Evolutionary conservation across 1,140 invertebrate species (phyloP).

Genomic region (Orius insidiosus): DNA sequence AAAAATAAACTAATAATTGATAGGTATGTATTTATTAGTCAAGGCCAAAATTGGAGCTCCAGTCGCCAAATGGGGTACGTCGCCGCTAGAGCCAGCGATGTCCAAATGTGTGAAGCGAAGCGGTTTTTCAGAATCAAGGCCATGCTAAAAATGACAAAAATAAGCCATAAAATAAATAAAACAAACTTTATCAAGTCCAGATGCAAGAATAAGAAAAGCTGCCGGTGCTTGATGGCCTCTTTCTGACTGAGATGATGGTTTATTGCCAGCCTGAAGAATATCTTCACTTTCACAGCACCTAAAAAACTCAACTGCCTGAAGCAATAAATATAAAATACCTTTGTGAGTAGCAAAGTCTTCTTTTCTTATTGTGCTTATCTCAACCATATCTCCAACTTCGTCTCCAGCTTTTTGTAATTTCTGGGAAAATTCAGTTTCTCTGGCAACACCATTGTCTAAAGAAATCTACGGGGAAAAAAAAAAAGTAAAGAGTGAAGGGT

Average conservation of each 20-base stretch:
- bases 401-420: constrained; percentile 59
- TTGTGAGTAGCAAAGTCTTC: constrained; percentile 67
- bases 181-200: constrained; percentile 64
- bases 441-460: constrained; percentile 84
- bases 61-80: constrained; percentile 55
- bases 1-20: background rate
- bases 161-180: constrained; percentile 11
- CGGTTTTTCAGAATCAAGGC: constrained; percentile 42
- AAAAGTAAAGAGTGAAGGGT: too few relatives aligned
- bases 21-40: constrained; percentile 22
- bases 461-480: constrained; percentile 34
- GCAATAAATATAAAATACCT: constrained; percentile 24
- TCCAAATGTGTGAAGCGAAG: constrained; percentile 76
- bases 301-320: constrained; percentile 1
- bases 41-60: constrained; percentile 63
- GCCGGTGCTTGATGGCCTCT: constrained; percentile 68
- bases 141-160: constrained; percentile 37
- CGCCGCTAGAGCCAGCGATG: constrained; percentile 65
- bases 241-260: constrained; percentile 43
- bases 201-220: constrained; percentile 74
- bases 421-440: constrained; percentile 36
- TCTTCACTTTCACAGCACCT: constrained; percentile 62
- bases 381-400: constrained; percentile 69
- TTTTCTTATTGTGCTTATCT: constrained; percentile 69
- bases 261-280: constrained; percentile 59